phyloP scores from a whole-genome alignment of 2,113 vertebrate species.

The Syngnathus floridae region DNA sequence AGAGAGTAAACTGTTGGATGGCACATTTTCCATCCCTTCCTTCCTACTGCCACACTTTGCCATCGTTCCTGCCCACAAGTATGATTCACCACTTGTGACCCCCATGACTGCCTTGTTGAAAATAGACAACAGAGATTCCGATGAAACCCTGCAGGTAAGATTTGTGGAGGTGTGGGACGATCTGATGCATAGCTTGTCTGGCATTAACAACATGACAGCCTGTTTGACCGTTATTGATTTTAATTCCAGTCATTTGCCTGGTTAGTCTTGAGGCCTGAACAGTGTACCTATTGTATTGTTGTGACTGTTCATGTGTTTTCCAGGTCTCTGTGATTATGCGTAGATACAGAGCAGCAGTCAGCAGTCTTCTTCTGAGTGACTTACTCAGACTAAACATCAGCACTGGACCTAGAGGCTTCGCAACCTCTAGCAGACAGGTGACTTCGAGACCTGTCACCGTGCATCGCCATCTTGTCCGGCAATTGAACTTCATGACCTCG shows the following conservation, averaged over 20 bases:
- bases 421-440: neutral
- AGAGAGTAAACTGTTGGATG: constrained; percentile 58
- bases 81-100: constrained; percentile 63
- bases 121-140: constrained; percentile 65
- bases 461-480: constrained; percentile 28
- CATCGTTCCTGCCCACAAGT: constrained; percentile 61
- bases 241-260: neutral
- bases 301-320: constrained; percentile 6
- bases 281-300: constrained; percentile 51
- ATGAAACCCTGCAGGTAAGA: constrained; percentile 41
- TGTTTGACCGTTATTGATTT: neutral
- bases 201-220: constrained; percentile 6
- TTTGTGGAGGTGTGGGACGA: constrained; percentile 20
- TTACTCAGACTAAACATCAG: constrained; percentile 23
- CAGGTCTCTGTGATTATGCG: neutral
- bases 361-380: constrained; percentile 16
- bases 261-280: constrained; percentile 29
- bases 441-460: neutral
- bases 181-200: constrained; percentile 31
- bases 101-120: constrained; percentile 40
- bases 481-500: constrained; percentile 41
- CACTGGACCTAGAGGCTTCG: constrained; percentile 21
- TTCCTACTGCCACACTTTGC: constrained; percentile 36
- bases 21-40: constrained; percentile 32
- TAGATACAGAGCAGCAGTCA: neutral